Percentiles rank a stretch among this genome's conserved stretches.
Evolutionary conservation across 2,113 vertebrate genomes (phyloP).

Genomic region (Tachuris rubrigastra): DNA sequence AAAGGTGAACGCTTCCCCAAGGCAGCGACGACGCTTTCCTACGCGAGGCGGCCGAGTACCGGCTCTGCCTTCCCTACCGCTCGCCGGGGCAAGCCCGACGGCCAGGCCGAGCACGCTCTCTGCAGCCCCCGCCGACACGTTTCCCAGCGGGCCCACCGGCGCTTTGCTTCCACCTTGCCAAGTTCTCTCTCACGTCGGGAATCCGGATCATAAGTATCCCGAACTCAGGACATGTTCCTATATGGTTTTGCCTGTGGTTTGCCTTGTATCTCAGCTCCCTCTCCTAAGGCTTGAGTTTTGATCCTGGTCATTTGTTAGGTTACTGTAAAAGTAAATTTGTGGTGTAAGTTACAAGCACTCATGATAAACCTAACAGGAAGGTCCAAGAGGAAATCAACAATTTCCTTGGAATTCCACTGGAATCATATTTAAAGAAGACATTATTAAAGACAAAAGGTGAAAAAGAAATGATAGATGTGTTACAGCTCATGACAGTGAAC

Average conservation of each 20-base stretch:
- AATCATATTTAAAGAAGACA: neutral
- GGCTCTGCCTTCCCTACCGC: neutral
- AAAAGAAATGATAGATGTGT: neutral
- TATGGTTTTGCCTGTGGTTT: neutral
- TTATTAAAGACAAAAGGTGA: neutral
- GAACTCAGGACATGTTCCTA: rapidly evolving
- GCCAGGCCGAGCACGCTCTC: too few species aligned
- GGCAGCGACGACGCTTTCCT: neutral
- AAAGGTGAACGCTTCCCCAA: too few species aligned
- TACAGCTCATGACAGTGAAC: neutral
- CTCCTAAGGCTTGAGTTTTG: neutral
- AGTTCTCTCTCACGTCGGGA: neutral
- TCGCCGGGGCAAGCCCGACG: too few species aligned
- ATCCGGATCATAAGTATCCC: rapidly evolving
- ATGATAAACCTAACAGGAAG: rapidly evolving
- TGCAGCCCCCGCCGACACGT: rapidly evolving
- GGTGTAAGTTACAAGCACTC: too few species aligned
- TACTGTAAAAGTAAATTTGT: neutral
- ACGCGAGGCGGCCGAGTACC: rapidly evolving
- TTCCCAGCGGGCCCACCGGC: neutral
- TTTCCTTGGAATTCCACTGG: neutral
- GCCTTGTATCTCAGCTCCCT: neutral
- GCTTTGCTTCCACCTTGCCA: rapidly evolving
- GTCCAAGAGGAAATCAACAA: neutral
- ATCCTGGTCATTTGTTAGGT: neutral